A percentile compares a stretch with the other conserved stretches of the same genome.
phyloP scores from a whole-genome alignment of 92 coral and sea anemone genomes.

The Meandrina meandrites region DNA sequence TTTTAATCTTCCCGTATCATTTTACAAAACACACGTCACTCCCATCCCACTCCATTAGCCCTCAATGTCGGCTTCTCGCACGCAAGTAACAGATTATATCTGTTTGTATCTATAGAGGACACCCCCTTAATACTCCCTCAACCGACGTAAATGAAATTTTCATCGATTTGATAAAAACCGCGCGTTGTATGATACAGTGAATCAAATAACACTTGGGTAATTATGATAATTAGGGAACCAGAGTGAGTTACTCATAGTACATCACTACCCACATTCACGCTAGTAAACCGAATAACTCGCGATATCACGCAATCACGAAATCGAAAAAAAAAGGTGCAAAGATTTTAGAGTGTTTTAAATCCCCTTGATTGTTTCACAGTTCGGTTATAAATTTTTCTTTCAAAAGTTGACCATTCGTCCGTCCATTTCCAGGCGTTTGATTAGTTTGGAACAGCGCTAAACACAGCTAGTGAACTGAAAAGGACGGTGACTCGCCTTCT shows the following conservation, averaged over 20 bases:
- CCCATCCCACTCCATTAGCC: conserved; percentile 1
- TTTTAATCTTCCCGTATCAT: background rate
- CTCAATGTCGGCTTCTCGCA: background rate
- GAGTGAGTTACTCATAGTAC: background rate
- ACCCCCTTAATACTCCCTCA: background rate
- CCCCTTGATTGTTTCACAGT: background rate
- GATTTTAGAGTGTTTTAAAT: background rate
- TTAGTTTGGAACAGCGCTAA: too few relatives aligned
- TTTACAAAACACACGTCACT: background rate
- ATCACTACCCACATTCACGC: background rate
- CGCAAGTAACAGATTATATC: background rate
- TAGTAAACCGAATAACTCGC: background rate
- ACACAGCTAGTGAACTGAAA: too few relatives aligned
- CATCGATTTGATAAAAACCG: background rate
- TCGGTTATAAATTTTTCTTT: background rate
- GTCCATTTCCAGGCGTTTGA: too few relatives aligned
- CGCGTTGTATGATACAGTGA: background rate
- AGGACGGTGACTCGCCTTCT: too few relatives aligned
- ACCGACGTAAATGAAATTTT: too few relatives aligned
- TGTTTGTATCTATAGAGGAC: background rate
- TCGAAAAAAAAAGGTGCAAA: background rate
- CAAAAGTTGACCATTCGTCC: too few relatives aligned
- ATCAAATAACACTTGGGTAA: background rate
- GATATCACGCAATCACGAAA: background rate
- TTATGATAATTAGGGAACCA: background rate